Base-by-base conservation (phyloP, 1,140 invertebrate genomes). In the Macrocentrus cingulum region DNA sequence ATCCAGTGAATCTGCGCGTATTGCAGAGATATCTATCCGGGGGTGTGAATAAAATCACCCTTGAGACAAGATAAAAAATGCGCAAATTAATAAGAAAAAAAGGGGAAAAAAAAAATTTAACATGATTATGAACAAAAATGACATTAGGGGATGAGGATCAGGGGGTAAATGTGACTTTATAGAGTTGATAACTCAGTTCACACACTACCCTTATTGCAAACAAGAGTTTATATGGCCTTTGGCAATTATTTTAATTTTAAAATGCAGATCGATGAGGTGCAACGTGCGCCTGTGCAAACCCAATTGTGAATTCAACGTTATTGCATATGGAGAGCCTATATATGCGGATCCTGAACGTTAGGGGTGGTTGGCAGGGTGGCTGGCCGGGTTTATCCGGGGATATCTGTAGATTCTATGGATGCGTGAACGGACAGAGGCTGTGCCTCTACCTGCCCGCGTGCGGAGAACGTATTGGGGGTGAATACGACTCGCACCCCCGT, bases 331-430 rank as follows among this genome's bases (percentile, higher is more conserved):
- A 36, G 39, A 56, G 18, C 37, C 19, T 11, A 6, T 34, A 34
- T 57, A 57, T 57, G 55, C 22, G 34, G 20, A 57, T 57, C 32
- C 53, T 46, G 13, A 29, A n/a, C 8, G 22, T 18, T 11, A 37
- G 22, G 32, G 32, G 1, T n/a, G n/a, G n/a, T n/a, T n/a, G 16
- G 34, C 32, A 32, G 20, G 22, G 15, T 29, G 23, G 42, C 25
- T 29, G 42, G 22, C 32, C 20, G 32, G 59, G 62, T 60, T 64
- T 64, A 64, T 61, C 55, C 52, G 48, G 50, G 57, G 50, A 58
- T 61, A 58, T 63, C 56, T 63, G 58, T 57, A 64, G 59, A 64
- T 64, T 58, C 56, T 64, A 60, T 56, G 60, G 58, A 62, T 62
- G 61, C 56, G 56, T 59, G 55, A 56, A 50, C 39, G 50, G 48